Conservation (phyloP, 2,888 invertebrate species). For the Aphodius sticticus region DNA sequence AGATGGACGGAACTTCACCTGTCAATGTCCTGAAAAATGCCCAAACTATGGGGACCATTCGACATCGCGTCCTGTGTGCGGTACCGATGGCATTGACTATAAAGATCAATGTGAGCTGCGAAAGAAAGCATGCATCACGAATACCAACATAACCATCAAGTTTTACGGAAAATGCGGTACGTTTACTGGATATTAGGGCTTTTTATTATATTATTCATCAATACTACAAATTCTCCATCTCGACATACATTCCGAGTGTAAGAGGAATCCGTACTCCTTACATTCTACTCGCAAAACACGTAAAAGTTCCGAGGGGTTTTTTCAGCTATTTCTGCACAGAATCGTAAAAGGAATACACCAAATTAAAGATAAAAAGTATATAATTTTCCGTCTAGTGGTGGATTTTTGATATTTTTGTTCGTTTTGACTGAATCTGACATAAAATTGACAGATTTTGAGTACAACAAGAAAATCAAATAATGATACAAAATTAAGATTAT, state of each 20-base stretch:
- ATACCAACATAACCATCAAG: conserved; percentile 79
- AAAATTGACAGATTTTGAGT: too few species aligned
- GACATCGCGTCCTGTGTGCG: conserved; percentile 82
- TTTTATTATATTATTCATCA: conserved; percentile 34
- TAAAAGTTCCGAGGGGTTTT: too few species aligned
- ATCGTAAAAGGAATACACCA: too few species aligned
- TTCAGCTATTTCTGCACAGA: too few species aligned
- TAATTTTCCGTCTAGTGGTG: too few species aligned
- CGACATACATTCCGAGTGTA: conserved; percentile 6
- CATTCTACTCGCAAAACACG: too few species aligned
- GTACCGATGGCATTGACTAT: conserved; percentile 85
- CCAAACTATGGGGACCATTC: conserved; percentile 85
- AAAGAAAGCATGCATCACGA: conserved; percentile 77
- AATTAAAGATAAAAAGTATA: too few species aligned
- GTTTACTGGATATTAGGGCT: neutral
- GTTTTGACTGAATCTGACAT: too few species aligned
- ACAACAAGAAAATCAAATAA: too few species aligned
- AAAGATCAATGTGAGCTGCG: conserved; percentile 86
- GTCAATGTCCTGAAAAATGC: conserved; percentile 82
- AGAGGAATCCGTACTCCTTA: too few species aligned
- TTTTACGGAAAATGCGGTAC: conserved; percentile 88
- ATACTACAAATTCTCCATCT: conserved; percentile 13
- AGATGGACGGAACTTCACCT: conserved; percentile 77
- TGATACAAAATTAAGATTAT: too few species aligned
- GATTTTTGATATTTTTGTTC: too few species aligned